A percentile compares a stretch with the other conserved stretches of the same genome.
These are phyloP conservation scores for Orthonevra nobilis DNA, from an alignment of 2,888 invertebrate genomes.

Conservation along the genomic window DNA sequence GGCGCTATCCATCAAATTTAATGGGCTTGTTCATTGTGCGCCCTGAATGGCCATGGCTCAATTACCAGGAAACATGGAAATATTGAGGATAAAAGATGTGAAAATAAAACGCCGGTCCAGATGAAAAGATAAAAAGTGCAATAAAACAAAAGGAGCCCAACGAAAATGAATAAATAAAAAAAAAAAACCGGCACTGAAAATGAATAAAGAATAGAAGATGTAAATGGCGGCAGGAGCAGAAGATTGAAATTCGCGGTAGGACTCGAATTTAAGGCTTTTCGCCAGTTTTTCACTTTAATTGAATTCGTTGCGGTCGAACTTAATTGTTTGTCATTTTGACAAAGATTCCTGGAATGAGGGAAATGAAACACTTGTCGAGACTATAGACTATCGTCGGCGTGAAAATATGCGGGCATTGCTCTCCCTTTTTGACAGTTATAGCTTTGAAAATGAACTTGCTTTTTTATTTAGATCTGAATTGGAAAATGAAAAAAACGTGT, in stretches of 20 bases:
- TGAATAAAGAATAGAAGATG: slow-evolving; percentile 2
- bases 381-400: no score
- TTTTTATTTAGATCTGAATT: neutral
- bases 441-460: neutral
- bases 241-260: slow-evolving; percentile 25
- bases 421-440: no score
- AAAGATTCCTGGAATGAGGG: slow-evolving; percentile 10
- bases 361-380: no score
- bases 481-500: neutral
- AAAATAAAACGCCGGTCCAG: slow-evolving; percentile 54
- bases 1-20: slow-evolving; percentile 65
- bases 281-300: slow-evolving; percentile 36
- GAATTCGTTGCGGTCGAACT: slow-evolving; percentile 48
- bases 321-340: slow-evolving; percentile 60
- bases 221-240: slow-evolving; percentile 3
- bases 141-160: slow-evolving; percentile 10
- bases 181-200: slow-evolving; percentile 4
- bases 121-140: slow-evolving; percentile 49
- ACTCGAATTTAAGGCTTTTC: neutral
- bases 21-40: slow-evolving; percentile 64
- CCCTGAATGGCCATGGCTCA: slow-evolving; percentile 63
- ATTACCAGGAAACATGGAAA: slow-evolving; percentile 68
- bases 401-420: no score
- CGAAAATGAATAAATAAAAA: slow-evolving; percentile 14
- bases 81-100: slow-evolving; percentile 63